Base-by-base conservation (phyloP, 1,140 invertebrate genomes). In the Centruroides vittatus region DNA sequence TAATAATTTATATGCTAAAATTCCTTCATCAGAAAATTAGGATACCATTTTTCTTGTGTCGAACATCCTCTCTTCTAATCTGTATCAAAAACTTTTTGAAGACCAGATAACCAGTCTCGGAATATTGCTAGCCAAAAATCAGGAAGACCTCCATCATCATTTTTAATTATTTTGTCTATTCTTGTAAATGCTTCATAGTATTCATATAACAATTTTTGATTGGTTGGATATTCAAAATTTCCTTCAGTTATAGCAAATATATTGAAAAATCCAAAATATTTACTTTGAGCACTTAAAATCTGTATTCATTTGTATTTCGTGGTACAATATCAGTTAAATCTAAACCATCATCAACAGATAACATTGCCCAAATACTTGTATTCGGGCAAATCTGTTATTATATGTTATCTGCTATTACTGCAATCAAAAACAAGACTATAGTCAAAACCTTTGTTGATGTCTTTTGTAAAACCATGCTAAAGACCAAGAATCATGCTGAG, bases 191-290 rank as follows among this genome's bases (percentile, higher is more conserved):
- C 84, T 35, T 88, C 84, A 72, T 98, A 93, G 73, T 96, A 98
- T 62, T 97, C 88, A 71, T 93, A 84, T 0, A 99, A 74, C 6
- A 98, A 72, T 67, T 84, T 84, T 76, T 99, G 96, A 72, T 94
- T 93, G 7, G 84, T 88, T 3, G 95, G 91, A 77, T 98, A 98
- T 74, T 99, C 94, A 73, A 98, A 90, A 71, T 96, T 86, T 12
- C 86, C 84, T 69, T 93, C 85, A 0, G 94, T 98, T 0, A 98
- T 88, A 1, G 92, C 88, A 76, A 87, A 93, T 84, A 98, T 96
- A 73, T 90, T 93, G 74, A 97, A 99, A 75, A 98, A 97, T 5
- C 93, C 93, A 74, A 99, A 99, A 70, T 94, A 89, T 66, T 89
- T 85, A 55, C 88, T 85, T 71, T 98, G 92, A 1, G 89, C 84